Conservation (phyloP, 2,797 vertebrate genomes). For the Acanthis flammea region DNA sequence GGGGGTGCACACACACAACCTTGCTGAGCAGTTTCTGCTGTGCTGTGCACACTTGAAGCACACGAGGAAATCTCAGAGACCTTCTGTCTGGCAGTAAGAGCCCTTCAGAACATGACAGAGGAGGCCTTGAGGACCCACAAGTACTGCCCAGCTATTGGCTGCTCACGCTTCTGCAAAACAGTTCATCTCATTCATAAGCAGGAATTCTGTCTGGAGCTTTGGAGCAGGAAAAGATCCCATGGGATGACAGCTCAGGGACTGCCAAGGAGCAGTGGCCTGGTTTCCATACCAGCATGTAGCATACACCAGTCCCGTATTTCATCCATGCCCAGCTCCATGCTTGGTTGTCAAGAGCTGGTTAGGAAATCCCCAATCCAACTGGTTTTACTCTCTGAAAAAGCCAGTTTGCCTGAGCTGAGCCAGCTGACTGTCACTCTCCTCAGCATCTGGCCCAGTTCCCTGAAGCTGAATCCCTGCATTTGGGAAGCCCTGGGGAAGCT, state of each 20-base stretch:
- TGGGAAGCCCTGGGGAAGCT: neutral
- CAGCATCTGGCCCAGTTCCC: neutral
- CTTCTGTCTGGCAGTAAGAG: neutral
- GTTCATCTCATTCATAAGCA: neutral
- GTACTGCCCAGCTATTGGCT: neutral
- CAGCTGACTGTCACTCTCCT: neutral
- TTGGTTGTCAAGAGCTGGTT: neutral
- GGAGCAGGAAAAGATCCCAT: neutral
- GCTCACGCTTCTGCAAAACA: neutral
- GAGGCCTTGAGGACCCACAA: neutral
- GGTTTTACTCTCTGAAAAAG: neutral
- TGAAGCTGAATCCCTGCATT: fast-evolving
- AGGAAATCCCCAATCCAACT: neutral
- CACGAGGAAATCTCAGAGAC: neutral
- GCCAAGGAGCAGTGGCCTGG: fast-evolving
- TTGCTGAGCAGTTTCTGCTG: neutral
- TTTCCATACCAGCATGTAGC: neutral
- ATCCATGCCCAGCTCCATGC: neutral
- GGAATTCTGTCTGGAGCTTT: neutral
- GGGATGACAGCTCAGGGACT: neutral
- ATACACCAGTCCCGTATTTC: fast-evolving
- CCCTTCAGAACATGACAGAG: neutral
- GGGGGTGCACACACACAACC: neutral
- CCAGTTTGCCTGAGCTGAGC: neutral
- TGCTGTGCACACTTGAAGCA: neutral